Evolutionary conservation across 2,797 vertebrate species (phyloP).

Genomic region (Danionella dracula): DNA sequence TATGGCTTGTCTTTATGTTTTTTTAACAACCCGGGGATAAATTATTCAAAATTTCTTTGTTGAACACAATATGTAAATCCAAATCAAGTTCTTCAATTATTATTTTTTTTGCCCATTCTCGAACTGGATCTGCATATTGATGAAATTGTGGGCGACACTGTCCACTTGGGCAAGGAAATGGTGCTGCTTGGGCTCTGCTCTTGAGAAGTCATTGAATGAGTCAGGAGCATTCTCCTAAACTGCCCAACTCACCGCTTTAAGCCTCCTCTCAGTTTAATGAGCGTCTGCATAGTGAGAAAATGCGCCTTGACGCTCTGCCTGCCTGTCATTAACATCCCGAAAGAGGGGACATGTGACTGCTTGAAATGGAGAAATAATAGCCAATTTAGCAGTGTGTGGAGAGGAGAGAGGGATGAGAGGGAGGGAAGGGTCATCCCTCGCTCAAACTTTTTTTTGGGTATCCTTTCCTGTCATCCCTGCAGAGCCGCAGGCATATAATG

Average conservation of each 20-base stretch:
- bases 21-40: no score
- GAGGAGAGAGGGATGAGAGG: slow-evolving; percentile 26
- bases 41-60: no score
- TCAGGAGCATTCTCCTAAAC: slow-evolving; percentile 11
- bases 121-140: slow-evolving; percentile 27
- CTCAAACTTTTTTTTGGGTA: slow-evolving; percentile 26
- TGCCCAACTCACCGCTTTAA: slow-evolving; percentile 19
- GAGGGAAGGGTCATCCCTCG: slow-evolving; percentile 41
- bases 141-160: slow-evolving; percentile 28
- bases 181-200: slow-evolving; percentile 16
- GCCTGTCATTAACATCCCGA: slow-evolving; percentile 55
- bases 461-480: slow-evolving; percentile 33
- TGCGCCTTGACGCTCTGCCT: not conserved
- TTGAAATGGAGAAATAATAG: slow-evolving; percentile 46
- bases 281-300: slow-evolving; percentile 5
- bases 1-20: no score
- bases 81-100: no score
- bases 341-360: slow-evolving; percentile 11
- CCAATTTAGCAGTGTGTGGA: slow-evolving; percentile 43
- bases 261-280: slow-evolving; percentile 46
- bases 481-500: slow-evolving; percentile 37
- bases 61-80: no score
- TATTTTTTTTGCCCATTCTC: not conserved
- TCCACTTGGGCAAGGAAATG: not conserved
- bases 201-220: slow-evolving; percentile 31